Evolutionary conservation across 1,140 invertebrate genomes (phyloP).

Genomic region (Centruroides vittatus): DNA sequence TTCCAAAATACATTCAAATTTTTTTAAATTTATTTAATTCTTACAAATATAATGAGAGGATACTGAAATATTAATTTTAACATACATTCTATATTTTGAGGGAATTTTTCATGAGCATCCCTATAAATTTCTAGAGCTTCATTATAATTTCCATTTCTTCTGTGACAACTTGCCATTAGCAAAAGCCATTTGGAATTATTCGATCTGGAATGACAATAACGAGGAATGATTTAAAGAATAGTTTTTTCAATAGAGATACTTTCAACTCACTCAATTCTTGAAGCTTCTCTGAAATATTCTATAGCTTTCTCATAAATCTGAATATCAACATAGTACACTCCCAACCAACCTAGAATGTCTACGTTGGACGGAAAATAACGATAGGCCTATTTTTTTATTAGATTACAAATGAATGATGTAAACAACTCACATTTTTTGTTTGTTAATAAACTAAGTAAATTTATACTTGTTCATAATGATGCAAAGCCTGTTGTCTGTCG

Average conservation of each 20-base stretch:
- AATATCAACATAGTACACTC: constrained; percentile 78
- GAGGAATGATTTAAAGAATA: no score
- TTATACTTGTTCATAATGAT: no score
- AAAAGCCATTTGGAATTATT: constrained; percentile 69
- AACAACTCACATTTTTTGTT: no score
- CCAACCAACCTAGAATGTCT: constrained; percentile 78
- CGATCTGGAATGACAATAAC: constrained; percentile 34
- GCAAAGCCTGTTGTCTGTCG: no score
- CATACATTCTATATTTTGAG: constrained; percentile 72
- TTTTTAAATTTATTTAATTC: no score
- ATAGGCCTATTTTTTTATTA: constrained; percentile 45
- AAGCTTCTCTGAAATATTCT: constrained; percentile 70
- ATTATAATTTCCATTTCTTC: constrained; percentile 67
- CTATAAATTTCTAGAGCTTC: constrained; percentile 66
- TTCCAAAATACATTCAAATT: no score
- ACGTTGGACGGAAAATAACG: constrained; percentile 80
- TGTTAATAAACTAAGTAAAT: no score
- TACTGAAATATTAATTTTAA: no score
- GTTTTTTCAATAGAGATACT: no score
- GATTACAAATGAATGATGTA: no score
- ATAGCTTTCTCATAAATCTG: constrained; percentile 81
- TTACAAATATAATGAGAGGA: no score
- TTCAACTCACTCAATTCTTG: constrained; percentile 51
- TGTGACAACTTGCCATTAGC: constrained; percentile 66
- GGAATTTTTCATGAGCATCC: constrained; percentile 57